These are phyloP conservation scores for Mizuhopecten yessoensis DNA, from an alignment of 1,140 invertebrate species.

Conservation along the genomic window DNA sequence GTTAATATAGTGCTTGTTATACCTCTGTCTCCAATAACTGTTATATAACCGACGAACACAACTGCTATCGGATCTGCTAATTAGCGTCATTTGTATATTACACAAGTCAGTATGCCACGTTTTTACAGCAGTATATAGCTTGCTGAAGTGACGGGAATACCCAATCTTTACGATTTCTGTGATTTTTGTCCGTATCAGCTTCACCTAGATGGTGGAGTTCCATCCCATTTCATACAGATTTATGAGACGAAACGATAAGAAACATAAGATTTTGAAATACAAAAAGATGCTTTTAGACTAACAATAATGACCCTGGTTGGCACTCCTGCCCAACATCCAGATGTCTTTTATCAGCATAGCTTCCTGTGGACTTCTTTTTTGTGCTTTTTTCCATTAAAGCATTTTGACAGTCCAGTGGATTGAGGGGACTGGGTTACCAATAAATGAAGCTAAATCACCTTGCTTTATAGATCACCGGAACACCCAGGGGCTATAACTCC, in stretches of 20 bases:
- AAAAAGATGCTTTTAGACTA: slow-evolving; percentile 27
- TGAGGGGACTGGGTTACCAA: background rate
- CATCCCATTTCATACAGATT: slow-evolving; percentile 38
- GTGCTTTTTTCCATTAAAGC: slow-evolving; percentile 34
- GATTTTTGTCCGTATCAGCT: slow-evolving; percentile 19
- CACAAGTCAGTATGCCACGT: background rate
- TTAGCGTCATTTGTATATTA: slow-evolving; percentile 39
- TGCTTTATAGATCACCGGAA: background rate
- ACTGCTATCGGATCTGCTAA: background rate
- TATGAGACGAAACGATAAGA: slow-evolving; percentile 34
- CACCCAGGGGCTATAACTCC: background rate
- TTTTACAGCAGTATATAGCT: slow-evolving; percentile 19
- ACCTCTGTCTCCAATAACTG: background rate
- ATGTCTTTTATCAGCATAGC: slow-evolving; percentile 30
- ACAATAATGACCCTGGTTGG: background rate
- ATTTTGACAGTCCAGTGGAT: slow-evolving; percentile 31
- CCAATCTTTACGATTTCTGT: slow-evolving; percentile 24
- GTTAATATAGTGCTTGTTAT: background rate
- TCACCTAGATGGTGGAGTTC: background rate
- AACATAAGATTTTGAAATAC: slow-evolving; percentile 36
- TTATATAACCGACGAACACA: background rate
- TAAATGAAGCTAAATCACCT: background rate
- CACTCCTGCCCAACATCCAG: background rate
- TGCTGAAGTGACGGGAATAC: background rate
- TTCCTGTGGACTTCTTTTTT: slow-evolving; percentile 13